These are phyloP conservation scores for Hormaphis cornu DNA, from an alignment of 1,140 invertebrate genomes.

Conservation along the genomic window DNA sequence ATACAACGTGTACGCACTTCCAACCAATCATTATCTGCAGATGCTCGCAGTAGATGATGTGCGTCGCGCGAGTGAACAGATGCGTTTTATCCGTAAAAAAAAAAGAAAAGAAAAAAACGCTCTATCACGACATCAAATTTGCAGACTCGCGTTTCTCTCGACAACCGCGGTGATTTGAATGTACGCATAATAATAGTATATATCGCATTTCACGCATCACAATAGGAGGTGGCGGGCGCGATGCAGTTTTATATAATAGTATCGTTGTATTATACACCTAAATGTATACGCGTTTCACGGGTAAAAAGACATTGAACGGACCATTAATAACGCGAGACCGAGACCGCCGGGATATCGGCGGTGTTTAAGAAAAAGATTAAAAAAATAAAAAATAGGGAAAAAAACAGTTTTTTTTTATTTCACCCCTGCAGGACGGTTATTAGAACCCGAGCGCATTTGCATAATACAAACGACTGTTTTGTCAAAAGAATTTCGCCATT, in stretches of 20 bases:
- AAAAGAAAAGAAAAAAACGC: too few relatives aligned
- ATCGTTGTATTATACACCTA: too few relatives aligned
- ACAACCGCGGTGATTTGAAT: slow-evolving; percentile 22
- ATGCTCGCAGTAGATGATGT: too few relatives aligned
- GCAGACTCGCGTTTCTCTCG: background rate
- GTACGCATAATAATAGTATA: slow-evolving; percentile 1
- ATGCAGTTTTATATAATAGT: too few relatives aligned
- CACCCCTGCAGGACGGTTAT: background rate
- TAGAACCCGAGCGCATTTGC: background rate
- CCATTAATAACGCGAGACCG: slow-evolving; percentile 22
- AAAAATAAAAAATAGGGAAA: too few relatives aligned
- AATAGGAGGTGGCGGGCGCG: slow-evolving; percentile 17
- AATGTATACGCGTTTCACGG: slow-evolving; percentile 12
- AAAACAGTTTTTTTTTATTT: slow-evolving; percentile 9
- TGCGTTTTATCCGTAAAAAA: background rate
- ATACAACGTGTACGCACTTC: too few relatives aligned
- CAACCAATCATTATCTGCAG: too few relatives aligned
- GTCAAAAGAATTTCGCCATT: slow-evolving; percentile 21
- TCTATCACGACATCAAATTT: slow-evolving; percentile 20
- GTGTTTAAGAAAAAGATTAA: background rate
- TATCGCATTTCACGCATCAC: slow-evolving; percentile 2
- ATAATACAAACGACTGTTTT: slow-evolving; percentile 6
- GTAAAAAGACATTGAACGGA: slow-evolving; percentile 18
- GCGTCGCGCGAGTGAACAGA: background rate
- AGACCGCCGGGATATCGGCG: background rate